Evolutionary conservation across 2,113 vertebrate genomes (phyloP).

Genomic region (Canis aureus): DNA sequence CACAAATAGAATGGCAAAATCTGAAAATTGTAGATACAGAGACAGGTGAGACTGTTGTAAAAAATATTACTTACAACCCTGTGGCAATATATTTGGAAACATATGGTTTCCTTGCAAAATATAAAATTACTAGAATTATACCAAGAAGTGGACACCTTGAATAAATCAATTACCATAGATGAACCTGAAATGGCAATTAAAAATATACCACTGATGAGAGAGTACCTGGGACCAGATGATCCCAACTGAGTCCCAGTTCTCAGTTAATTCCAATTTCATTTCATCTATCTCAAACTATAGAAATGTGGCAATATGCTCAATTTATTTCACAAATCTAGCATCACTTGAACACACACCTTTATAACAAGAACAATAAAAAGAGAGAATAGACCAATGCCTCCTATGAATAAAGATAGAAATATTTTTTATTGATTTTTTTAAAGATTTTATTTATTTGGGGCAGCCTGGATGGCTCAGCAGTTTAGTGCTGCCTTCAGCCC

Average conservation of each 20-base stretch:
- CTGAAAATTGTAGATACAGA: background rate
- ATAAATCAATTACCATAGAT: background rate
- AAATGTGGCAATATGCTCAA: background rate
- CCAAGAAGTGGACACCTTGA: background rate
- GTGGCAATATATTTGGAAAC: background rate
- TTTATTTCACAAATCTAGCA: slow-evolving; percentile 20
- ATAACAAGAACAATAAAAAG: background rate
- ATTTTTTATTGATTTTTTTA: no score
- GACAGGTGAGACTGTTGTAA: background rate
- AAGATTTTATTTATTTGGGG: no score
- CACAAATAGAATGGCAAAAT: background rate
- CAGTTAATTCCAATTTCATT: background rate
- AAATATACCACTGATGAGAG: background rate
- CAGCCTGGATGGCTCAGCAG: no score
- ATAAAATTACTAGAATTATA: background rate
- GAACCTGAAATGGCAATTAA: background rate
- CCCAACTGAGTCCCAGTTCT: background rate
- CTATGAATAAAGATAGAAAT: background rate
- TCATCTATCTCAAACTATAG: background rate
- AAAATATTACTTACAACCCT: background rate
- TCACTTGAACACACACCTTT: background rate
- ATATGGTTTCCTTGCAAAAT: background rate
- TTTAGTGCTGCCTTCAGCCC: no score
- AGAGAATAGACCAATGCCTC: background rate
- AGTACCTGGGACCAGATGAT: background rate